Evolutionary conservation across 2,797 vertebrate genomes (phyloP).

Genomic region (Antennarius maculatus): DNA sequence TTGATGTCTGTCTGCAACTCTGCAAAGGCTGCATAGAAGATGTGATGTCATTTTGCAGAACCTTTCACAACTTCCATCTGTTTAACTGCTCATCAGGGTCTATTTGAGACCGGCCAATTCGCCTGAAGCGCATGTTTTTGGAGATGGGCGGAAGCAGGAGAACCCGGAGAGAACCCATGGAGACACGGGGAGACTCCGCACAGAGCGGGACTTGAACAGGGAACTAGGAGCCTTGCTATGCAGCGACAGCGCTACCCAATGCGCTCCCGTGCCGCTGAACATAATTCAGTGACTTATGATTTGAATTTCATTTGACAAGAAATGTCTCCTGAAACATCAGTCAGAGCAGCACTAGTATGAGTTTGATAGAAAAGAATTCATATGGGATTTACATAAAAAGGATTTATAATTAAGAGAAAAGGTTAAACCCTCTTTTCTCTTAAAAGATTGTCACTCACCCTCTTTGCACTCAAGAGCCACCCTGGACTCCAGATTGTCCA

Average conservation of each 20-base stretch:
- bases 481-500: constrained; percentile 97
- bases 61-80: not conserved
- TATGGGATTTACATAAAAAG: too few species aligned
- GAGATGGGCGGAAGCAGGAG: too few species aligned
- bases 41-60: not conserved
- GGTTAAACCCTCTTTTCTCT: not conserved
- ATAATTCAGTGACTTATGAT: too few species aligned
- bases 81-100: not conserved
- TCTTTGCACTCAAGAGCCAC: constrained; percentile 98
- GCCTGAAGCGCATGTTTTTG: too few species aligned
- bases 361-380: not conserved
- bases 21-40: constrained; percentile 85
- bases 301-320: not conserved
- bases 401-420: not conserved
- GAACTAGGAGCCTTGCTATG: too few species aligned
- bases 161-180: too few species aligned
- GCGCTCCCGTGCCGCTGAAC: too few species aligned
- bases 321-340: not conserved
- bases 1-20: constrained; percentile 98
- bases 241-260: too few species aligned
- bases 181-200: too few species aligned
- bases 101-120: not conserved
- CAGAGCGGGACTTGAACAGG: too few species aligned
- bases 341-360: not conserved
- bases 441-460: constrained; percentile 73